Percentiles rank a stretch among this genome's conserved stretches.
Evolutionary conservation across 2,113 vertebrate species (phyloP).

Genomic region (Cichladusa arquata): DNA sequence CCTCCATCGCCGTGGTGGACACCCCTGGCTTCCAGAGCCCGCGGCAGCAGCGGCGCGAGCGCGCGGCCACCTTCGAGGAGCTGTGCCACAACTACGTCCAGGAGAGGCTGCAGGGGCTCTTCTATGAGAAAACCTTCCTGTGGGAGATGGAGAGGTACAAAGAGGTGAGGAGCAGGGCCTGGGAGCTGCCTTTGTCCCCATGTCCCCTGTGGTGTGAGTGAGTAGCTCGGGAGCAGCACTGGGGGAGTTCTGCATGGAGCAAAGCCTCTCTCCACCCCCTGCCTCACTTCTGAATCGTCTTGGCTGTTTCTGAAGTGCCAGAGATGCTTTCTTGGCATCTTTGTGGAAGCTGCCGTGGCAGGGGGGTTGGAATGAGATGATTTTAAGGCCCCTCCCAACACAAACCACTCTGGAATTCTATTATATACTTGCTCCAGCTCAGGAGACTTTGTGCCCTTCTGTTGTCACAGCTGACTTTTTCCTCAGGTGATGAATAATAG

Average conservation of each 20-base stretch:
- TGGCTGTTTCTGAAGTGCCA: not conserved
- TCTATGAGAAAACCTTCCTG: slow-evolving; percentile 81
- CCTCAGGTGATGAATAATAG: not conserved
- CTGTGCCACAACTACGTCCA: slow-evolving; percentile 93
- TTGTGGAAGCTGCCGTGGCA: not conserved
- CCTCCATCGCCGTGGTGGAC: slow-evolving; percentile 93
- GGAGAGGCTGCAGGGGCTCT: slow-evolving; percentile 87
- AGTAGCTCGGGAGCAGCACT: not conserved
- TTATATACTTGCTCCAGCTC: not conserved
- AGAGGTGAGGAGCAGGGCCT: slow-evolving; percentile 75
- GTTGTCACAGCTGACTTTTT: not conserved
- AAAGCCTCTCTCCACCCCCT: not conserved
- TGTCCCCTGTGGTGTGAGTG: accelerated
- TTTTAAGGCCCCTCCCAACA: not conserved
- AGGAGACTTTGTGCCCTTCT: not conserved
- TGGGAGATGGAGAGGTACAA: slow-evolving; percentile 74
- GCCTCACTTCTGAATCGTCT: not conserved
- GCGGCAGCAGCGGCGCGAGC: slow-evolving; percentile 73
- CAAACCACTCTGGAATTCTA: not conserved
- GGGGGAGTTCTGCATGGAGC: not conserved
- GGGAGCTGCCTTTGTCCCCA: not conserved
- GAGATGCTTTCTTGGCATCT: not conserved
- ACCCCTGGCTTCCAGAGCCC: slow-evolving; percentile 88
- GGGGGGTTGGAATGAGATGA: not conserved
- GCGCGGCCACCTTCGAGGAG: slow-evolving; percentile 87